Evolutionary conservation across 2,888 invertebrate genomes (phyloP), one percentile per base, ranked within the genome.

Genomic region (Leucophora obtusa): DNA sequence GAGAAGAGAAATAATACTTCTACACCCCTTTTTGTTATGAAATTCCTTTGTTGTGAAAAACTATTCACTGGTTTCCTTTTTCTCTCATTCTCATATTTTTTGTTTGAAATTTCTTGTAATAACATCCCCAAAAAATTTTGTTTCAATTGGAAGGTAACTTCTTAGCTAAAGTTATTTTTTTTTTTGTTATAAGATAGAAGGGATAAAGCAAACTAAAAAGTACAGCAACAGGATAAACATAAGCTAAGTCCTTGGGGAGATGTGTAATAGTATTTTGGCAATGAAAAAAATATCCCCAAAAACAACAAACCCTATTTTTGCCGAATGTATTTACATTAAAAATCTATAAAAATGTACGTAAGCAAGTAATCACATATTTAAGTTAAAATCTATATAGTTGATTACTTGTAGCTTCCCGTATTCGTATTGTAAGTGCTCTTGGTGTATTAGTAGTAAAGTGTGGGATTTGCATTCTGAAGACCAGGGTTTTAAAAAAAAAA

Each of bases 181-280:
- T 50, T 38, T 51, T 62, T 47, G 18, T 54, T 74, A 38, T 51
- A n/a, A 38, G 14, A 14, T 10, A 60, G 11, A 14, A 24, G 24
- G 4, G 59, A 51, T 11, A 17, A 28, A 63, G 43, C 14, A 53
- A 66, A 43, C 28, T 28, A 17, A 65, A 81, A 81, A 77, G 81
- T 81, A 81, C 81, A 81, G 81, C 79, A 81, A 81, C 80, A 81
- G 80, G 73, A 77, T 56, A 77, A 73, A 69, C 8, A 77, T 68
- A 68, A 76, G 18, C 15, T 18, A 9, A 38, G 28, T 77, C 68
- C 59, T 65, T 7, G 60, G 81, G 65, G 69, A 60, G 35, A 59
- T 21, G 15, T 38, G 14, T 38, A 18, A 60, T n/a, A 21, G 15
- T 54, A 15, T 70, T 28, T 28, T 28, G 5, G 33, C 9, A 15